phyloP scores from a whole-genome alignment of 2,113 vertebrate species.

The Tragulus kanchil region DNA sequence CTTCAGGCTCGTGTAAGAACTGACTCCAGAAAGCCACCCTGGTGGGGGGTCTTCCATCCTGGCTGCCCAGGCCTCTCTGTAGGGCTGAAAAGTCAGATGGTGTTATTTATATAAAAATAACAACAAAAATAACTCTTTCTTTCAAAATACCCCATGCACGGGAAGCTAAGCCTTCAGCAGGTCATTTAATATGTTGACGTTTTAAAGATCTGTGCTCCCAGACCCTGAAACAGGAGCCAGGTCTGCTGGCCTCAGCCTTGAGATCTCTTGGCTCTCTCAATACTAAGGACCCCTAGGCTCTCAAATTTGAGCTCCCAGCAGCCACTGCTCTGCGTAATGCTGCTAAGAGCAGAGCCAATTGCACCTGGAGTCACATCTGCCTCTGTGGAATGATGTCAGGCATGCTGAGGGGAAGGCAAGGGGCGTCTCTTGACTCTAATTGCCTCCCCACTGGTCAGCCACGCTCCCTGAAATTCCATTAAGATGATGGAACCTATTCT shows the following conservation, averaged over 20 bases:
- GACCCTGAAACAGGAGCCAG: conserved; percentile 59
- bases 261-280: conserved; percentile 22
- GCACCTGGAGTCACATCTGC: conserved; percentile 33
- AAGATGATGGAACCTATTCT: not conserved
- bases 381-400: conserved; percentile 37
- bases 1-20: conserved; percentile 30
- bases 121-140: conserved; percentile 62
- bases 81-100: conserved; percentile 61
- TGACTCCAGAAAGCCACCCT: conserved; percentile 49
- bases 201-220: conserved; percentile 58
- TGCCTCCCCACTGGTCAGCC: not conserved
- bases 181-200: conserved; percentile 57
- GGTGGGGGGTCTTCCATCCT: conserved; percentile 51
- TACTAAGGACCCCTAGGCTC: conserved; percentile 4
- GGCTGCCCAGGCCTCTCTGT: conserved; percentile 41
- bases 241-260: conserved; percentile 38
- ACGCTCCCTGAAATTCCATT: conserved; percentile 27
- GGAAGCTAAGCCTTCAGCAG: conserved; percentile 62
- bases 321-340: conserved; percentile 36
- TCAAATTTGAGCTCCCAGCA: not conserved
- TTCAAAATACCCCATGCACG: conserved; percentile 17
- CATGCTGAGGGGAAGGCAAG: not conserved
- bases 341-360: conserved; percentile 20
- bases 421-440: not conserved
- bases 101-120: conserved; percentile 70